These are phyloP conservation scores for Stictonetta naevosa DNA, from an alignment of 2,113 vertebrate species.

Conservation along the genomic window DNA sequence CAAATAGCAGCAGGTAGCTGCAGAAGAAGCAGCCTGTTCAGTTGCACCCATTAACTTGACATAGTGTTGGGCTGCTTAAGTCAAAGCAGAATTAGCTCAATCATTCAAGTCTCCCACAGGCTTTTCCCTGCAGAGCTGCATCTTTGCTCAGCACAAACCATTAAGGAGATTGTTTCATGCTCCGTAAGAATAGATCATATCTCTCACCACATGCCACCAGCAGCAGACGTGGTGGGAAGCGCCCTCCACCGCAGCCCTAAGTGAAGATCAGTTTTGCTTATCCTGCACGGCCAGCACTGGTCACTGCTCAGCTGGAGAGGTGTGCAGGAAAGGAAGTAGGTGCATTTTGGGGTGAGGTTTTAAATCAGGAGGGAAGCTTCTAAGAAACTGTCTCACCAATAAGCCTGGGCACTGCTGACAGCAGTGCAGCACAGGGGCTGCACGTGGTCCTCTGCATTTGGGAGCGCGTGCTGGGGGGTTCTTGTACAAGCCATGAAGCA, in stretches of 20 bases:
- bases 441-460: neutral
- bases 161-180: accelerated
- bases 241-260: neutral
- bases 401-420: neutral
- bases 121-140: neutral
- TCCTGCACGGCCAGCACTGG: accelerated
- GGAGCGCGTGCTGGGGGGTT: neutral
- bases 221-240: neutral
- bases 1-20: neutral
- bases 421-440: accelerated
- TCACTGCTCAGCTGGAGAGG: neutral
- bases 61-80: neutral
- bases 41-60: neutral
- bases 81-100: neutral
- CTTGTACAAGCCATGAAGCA: neutral
- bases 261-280: neutral
- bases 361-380: accelerated
- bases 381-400: neutral
- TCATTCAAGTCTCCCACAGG: neutral
- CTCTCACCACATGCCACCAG: accelerated
- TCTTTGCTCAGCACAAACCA: neutral
- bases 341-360: neutral
- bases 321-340: neutral
- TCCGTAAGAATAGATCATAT: neutral
- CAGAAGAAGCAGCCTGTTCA: neutral